Evolutionary conservation across 2,113 vertebrate species (phyloP).

Genomic region (Hiodon tergisus): DNA sequence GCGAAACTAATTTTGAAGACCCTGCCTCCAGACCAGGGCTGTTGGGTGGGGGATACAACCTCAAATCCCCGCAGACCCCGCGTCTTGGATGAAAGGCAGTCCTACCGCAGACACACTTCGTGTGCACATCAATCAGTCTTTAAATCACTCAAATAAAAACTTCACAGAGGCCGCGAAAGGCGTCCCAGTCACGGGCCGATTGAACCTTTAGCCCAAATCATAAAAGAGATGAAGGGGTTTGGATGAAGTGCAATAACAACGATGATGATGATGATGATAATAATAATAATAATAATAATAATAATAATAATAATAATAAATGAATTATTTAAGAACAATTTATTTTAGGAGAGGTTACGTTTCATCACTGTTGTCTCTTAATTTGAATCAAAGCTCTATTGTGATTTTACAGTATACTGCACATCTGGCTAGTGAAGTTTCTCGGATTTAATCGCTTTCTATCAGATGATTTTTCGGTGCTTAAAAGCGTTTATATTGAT

Average conservation of each 20-base stretch:
- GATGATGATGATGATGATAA: not conserved
- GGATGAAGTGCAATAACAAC: not conserved
- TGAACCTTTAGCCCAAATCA: conserved; percentile 22
- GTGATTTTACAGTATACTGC: too few relatives aligned
- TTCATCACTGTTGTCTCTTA: too few relatives aligned
- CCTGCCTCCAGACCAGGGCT: not conserved
- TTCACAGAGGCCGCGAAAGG: conserved; percentile 17
- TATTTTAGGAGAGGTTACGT: too few relatives aligned
- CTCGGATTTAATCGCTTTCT: too few relatives aligned
- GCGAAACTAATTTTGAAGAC: not conserved
- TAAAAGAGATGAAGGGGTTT: conserved; percentile 26
- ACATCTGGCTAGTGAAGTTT: too few relatives aligned
- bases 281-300: too few relatives aligned
- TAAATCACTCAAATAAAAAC: conserved; percentile 38
- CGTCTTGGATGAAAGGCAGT: conserved; percentile 11
- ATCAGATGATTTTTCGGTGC: too few relatives aligned
- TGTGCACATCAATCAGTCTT: conserved; percentile 34
- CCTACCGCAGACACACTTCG: conserved; percentile 23
- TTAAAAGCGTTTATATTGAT: too few relatives aligned
- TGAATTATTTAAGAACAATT: too few relatives aligned
- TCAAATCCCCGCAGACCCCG: conserved; percentile 20
- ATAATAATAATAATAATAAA: too few relatives aligned
- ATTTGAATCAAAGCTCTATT: too few relatives aligned
- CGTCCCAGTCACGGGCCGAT: conserved; percentile 33
- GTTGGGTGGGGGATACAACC: not conserved